Base-by-base conservation (phyloP, 2,888 invertebrate genomes). In the Calameuta filiformis region DNA sequence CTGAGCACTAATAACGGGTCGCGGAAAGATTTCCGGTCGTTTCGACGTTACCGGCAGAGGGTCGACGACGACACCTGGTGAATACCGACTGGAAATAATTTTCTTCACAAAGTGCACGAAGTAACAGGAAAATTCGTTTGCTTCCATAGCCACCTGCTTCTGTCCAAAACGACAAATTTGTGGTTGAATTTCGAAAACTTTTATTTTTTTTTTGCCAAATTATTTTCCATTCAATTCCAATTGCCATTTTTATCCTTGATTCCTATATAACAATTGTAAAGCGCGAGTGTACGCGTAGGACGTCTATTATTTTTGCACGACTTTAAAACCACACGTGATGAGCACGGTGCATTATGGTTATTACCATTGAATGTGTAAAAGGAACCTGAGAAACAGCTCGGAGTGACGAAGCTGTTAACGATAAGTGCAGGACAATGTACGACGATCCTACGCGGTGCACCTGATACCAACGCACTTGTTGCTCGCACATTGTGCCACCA, bases 351-450 rank as follows among this genome's bases (percentile, higher is more conserved):
- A 56, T 56, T 56, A 56, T 56, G 40, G 9, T 56, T 56, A 56
- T 56, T 56, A 56, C 6, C 23, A 23, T 56, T 56, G 23, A 56
- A 56, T 23, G 23, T 23, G 23, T 6, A 23, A 56, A 56, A 9
- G 40, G 40, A 56, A 9, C 40, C 23, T 23, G 40, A 56, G 40
- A 9, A 56, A 56, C 15, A 56, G 40, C 40, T 37, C 40, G 40
- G 40, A 56, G 23, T 56, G 40, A 56, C 40, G 23, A 56, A 56
- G 40, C 40, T 56, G 15, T 23, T 56, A 56, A 56, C 40, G 23
- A 84, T 87, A 88, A 89, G 89, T 88, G 89, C 86, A 83, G 82
- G 86, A 82, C 83, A 85, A 82, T 87, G 88, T 87, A 83, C 83
- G 76, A 80, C 73, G 76, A 73, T 75, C 77, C 80, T 77, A 56